Base-by-base conservation (phyloP, 1,140 invertebrate species). In the Anastatus disparis region DNA sequence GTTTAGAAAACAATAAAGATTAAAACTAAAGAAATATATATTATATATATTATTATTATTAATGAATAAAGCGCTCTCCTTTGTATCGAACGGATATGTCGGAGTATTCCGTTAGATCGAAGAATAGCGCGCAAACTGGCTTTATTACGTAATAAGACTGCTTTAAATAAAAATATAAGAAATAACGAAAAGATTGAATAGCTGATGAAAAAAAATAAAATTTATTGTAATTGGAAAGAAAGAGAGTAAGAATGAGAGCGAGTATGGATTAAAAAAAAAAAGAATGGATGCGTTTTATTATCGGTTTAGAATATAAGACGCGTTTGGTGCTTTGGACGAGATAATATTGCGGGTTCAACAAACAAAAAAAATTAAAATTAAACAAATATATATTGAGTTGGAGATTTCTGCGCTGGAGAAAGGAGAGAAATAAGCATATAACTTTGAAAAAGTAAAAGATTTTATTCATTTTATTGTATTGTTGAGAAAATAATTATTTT, bases 121-220 rank as follows among this genome's bases (percentile, higher is more conserved):
- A 71, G 26, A 22, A 40, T 4, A 66, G 59, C 59, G 48, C 52
- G n/a, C n/a, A n/a, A n/a, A 2, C 15, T 65, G 53, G 70, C 70
- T 71, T 71, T 59, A 71, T 64, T 64, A 71, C 26, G 42, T 48
- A 65, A 71, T 65, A 81, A 82, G 81, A 82, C 80, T 82, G 81
- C 79, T 81, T 82, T 78, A 79, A 77, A n/a, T n/a, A n/a, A n/a
- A n/a, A n/a, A n/a, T n/a, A n/a, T n/a, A n/a, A n/a, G n/a, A n/a
- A n/a, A n/a, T n/a, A 74, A 78, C 56, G 73, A 63, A 74, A 72
- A 71, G 29, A 48, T 71, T 63, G 31, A 66, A 52, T 52, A 63
- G 61, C n/a, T n/a, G n/a, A n/a, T 56, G 35, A 42, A 27, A 31
- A 48, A 27, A n/a, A n/a, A n/a, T n/a, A n/a, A n/a, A n/a, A n/a